A percentile compares a stretch with the other conserved stretches of the same genome.
These are phyloP conservation scores for Synanthedon formicaeformis DNA, from an alignment of 2,888 invertebrate genomes.

Conservation along the genomic window DNA sequence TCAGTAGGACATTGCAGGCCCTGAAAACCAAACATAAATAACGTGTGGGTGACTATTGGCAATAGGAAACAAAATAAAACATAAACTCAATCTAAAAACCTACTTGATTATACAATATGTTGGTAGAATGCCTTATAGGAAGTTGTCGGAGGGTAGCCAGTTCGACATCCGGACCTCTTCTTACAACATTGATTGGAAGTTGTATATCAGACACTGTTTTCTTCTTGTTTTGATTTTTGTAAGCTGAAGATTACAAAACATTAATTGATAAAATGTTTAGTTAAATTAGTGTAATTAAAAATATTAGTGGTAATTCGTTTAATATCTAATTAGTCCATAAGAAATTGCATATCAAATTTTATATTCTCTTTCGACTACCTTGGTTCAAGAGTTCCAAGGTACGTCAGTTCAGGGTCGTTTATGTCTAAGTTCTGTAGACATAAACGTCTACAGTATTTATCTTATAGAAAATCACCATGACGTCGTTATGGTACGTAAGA, in stretches of 20 bases:
- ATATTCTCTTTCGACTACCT: too few species aligned
- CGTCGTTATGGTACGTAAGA: too few species aligned
- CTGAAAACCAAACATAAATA: constrained; percentile 20
- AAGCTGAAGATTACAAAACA: constrained; percentile 53
- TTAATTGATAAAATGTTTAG: background rate
- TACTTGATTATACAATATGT: constrained; percentile 81
- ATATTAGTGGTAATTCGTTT: too few species aligned
- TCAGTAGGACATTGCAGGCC: constrained; percentile 72
- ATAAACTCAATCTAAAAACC: constrained; percentile 13
- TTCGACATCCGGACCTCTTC: constrained; percentile 81
- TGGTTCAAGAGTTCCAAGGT: too few species aligned
- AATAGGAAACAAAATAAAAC: too few species aligned
- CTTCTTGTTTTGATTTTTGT: constrained; percentile 75
- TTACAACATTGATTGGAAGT: constrained; percentile 41
- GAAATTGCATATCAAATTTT: too few species aligned
- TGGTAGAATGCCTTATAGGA: constrained; percentile 86
- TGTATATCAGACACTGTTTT: constrained; percentile 72
- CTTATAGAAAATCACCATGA: too few species aligned
- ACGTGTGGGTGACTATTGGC: background rate
- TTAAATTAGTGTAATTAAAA: too few species aligned
- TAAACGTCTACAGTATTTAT: too few species aligned
- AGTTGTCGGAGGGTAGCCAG: constrained; percentile 87
- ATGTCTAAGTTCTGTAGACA: too few species aligned
- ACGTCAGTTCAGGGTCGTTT: too few species aligned
- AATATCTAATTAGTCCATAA: too few species aligned